Evolutionary conservation across 2,113 vertebrate species (phyloP), one percentile per base, ranked within the genome.

Genomic region (Ceyx cyanopectus): DNA sequence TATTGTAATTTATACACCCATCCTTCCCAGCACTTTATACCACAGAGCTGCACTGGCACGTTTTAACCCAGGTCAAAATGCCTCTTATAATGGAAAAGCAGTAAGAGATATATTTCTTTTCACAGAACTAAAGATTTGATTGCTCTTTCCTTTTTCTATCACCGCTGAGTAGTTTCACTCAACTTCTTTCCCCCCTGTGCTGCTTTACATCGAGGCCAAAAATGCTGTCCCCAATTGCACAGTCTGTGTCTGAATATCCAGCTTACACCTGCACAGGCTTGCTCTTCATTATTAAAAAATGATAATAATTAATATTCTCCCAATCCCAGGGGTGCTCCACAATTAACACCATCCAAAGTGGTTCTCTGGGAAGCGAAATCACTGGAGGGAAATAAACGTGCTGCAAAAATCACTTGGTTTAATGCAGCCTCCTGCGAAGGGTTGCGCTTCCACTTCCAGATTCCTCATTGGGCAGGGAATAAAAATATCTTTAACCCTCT

Each of bases 141-240:
- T 24, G 29, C 30, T 72, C 51, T 62, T 45, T 23, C 15, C 10
- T 9, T 62, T 78, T 62, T 19, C 43, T 22, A 6, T 50, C 30
- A 30, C 8, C 15, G 80, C 70, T 15, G 1, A 22, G 26, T 19
- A 1, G n/a, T 85, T 90, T 82, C 45, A 14, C n/a, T 18, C 1
- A 50, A 22, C 5, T 51, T 76, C 43, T 77, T 69, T 69, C n/a
- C 51, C n/a, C 7, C 2, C 4, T 2, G 9, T 13, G 3, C n/a
- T 69, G 21, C 40, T 82, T 87, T 32, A 53, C 61, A 51, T 67
- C 1, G 0, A 18, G 5, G 16, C 18, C 18, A 1, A 15, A 79
- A 45, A 21, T 4, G 7, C 14, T 6, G 1, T 63, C 18, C 21
- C 23, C 6, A 7, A 0, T 12, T 21, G 60, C 24, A 7, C 0